phyloP scores from a whole-genome alignment of 2,888 invertebrate species.

The Pseudanteris insignis region DNA sequence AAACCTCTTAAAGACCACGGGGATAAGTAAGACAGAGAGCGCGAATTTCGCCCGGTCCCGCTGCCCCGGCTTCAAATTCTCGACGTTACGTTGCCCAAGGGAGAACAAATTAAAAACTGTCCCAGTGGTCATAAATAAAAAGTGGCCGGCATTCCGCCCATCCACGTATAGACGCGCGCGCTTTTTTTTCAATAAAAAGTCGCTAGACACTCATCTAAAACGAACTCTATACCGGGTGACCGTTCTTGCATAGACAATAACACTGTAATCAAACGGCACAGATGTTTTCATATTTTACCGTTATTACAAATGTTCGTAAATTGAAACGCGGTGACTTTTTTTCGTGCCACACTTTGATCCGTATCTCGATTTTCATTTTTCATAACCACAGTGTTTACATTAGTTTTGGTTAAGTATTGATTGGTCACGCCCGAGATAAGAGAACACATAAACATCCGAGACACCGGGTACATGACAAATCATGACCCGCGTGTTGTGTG shows the following conservation, averaged over 20 bases:
- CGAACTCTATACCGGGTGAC: constrained; percentile 59
- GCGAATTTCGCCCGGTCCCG: constrained; percentile 39
- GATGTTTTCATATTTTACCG: no score
- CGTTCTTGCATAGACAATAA: constrained; percentile 12
- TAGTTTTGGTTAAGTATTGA: no score
- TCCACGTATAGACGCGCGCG: constrained; percentile 53
- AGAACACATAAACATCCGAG: constrained; percentile 18
- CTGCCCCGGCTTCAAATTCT: constrained; percentile 35
- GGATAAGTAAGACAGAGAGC: constrained; percentile 45
- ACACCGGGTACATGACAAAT: constrained; percentile 56
- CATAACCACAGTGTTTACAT: no score
- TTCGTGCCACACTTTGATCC: no score
- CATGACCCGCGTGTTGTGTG: constrained; percentile 38
- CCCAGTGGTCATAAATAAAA: constrained; percentile 66
- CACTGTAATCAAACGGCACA: constrained; percentile 16
- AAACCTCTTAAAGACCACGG: constrained; percentile 60
- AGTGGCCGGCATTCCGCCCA: constrained; percentile 62
- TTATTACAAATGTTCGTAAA: no score
- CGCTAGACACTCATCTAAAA: constrained; percentile 61
- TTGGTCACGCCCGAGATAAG: no score
- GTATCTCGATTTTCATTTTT: no score
- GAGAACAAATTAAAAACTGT: constrained; percentile 67
- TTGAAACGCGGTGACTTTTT: no score
- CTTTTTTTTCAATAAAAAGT: constrained; percentile 46
- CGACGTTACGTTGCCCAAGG: constrained; percentile 49